phyloP scores from a whole-genome alignment of 2,113 vertebrate genomes.

The Poeciliopsis turrubarensis region DNA sequence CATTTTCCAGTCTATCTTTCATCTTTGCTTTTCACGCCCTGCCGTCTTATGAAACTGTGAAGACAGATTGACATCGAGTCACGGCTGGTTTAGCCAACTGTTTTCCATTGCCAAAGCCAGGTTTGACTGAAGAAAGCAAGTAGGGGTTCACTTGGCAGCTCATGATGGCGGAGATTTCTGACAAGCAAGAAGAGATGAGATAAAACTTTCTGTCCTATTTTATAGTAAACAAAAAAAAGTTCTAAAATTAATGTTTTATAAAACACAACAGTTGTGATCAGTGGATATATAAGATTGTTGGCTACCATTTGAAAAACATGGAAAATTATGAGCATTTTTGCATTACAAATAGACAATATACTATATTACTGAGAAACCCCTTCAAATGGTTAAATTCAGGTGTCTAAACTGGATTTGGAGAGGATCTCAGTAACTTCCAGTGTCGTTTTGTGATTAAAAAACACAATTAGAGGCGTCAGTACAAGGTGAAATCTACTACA shows the following conservation, averaged over 20 bases:
- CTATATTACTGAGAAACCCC: background rate
- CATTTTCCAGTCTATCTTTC: constrained; percentile 39
- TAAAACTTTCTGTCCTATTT: constrained; percentile 21
- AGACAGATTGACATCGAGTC: constrained; percentile 36
- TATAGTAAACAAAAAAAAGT: constrained; percentile 8
- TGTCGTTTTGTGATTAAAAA: too few relatives aligned
- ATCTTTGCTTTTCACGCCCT: constrained; percentile 44
- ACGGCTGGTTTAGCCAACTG: constrained; percentile 34
- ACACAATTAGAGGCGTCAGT: too few relatives aligned
- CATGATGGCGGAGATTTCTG: constrained; percentile 21
- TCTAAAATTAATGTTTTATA: constrained; percentile 30
- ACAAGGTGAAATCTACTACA: too few relatives aligned
- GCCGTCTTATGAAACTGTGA: constrained; percentile 52
- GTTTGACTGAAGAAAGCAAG: constrained; percentile 20
- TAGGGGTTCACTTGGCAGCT: constrained; percentile 37
- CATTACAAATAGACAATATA: background rate
- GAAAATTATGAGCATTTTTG: constrained; percentile 24
- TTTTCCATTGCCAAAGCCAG: constrained; percentile 32
- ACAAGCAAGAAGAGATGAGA: background rate
- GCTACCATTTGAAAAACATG: constrained; percentile 34
- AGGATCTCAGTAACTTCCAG: too few relatives aligned
- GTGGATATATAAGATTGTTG: constrained; percentile 42
- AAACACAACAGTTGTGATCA: constrained; percentile 7
- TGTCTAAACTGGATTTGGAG: too few relatives aligned
- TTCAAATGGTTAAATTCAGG: too few relatives aligned